These are phyloP conservation scores for Geophilus truncorum DNA, from an alignment of 2,888 invertebrate species.

Conservation along the genomic window DNA sequence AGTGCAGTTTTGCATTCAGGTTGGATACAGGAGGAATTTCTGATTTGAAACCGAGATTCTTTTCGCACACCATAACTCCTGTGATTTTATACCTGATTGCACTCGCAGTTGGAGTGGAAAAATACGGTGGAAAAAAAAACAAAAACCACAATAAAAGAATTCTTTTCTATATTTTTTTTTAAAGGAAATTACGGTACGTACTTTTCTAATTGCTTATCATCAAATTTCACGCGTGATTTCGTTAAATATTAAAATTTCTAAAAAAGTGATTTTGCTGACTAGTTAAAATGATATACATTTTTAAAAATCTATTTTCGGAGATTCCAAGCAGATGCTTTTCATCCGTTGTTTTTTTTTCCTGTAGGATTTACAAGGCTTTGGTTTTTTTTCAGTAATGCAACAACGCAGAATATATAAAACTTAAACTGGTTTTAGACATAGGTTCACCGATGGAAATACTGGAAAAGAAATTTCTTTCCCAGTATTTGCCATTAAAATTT, in stretches of 20 bases:
- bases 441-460: no score
- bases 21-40: conserved; percentile 20
- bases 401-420: background rate
- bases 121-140: background rate
- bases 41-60: conserved; percentile 24
- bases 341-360: background rate
- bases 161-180: background rate
- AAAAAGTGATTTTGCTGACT: background rate
- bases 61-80: conserved; percentile 6
- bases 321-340: background rate
- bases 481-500: no score
- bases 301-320: background rate
- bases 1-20: conserved; percentile 15
- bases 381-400: background rate
- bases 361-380: background rate
- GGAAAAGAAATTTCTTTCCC: no score
- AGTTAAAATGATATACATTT: background rate
- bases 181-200: no score
- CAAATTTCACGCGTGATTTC: no score
- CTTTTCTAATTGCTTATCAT: background rate
- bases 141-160: background rate
- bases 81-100: conserved; percentile 21
- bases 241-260: no score
- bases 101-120: background rate
- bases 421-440: no score